phyloP scores from a whole-genome alignment of 2,113 vertebrate genomes.

The Halcyon senegalensis region DNA sequence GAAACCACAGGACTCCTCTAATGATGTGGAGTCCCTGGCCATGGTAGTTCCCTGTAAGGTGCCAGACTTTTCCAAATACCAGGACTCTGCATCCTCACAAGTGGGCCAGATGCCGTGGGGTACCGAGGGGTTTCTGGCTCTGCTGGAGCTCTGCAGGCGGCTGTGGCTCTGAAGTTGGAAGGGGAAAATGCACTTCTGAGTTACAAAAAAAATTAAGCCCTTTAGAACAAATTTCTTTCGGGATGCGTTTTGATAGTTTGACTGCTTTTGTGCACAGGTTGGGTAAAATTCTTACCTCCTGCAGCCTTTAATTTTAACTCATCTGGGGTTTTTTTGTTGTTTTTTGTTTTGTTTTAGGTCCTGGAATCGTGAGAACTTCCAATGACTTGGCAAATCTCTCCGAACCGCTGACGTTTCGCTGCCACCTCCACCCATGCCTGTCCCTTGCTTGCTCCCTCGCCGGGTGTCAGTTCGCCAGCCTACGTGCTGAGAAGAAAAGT shows the following conservation, averaged over 20 bases:
- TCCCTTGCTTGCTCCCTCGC: conserved; percentile 44
- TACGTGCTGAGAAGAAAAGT: conserved; percentile 71
- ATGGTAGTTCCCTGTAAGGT: accelerated
- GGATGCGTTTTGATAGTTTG: neutral
- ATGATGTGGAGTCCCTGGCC: accelerated
- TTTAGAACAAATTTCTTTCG: neutral
- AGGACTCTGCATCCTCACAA: neutral
- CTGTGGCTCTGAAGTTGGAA: accelerated
- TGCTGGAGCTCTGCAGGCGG: neutral
- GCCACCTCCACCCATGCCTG: conserved; percentile 32
- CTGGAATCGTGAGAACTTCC: neutral
- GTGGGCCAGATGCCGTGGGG: accelerated
- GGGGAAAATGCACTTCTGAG: neutral
- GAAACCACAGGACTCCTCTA: accelerated
- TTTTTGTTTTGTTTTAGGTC: neutral
- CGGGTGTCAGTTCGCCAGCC: conserved; percentile 51
- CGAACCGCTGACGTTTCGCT: neutral
- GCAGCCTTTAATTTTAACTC: neutral
- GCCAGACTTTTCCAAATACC: neutral
- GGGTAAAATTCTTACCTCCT: neutral
- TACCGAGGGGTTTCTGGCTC: accelerated
- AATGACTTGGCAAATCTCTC: neutral
- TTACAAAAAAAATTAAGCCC: neutral
- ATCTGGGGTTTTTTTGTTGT: too few relatives aligned
- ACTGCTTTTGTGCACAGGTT: neutral